Conservation (phyloP, 2,888 invertebrate genomes). For the Dynastes hyllus region DNA sequence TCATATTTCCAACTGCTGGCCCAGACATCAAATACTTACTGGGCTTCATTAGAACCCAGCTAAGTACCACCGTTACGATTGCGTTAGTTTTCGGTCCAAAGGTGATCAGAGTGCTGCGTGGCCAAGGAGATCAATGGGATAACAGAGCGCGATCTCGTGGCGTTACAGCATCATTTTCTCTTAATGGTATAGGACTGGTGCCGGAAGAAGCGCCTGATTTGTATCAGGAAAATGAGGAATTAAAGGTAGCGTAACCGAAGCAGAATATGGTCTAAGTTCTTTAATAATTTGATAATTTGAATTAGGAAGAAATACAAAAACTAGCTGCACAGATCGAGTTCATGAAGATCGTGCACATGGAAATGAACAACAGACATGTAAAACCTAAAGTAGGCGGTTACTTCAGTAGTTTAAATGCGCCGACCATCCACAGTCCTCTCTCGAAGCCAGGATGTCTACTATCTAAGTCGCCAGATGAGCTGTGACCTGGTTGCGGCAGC, state of each 20-base stretch:
- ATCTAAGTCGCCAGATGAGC: slow-evolving; percentile 64
- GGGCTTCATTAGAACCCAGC: slow-evolving; percentile 92
- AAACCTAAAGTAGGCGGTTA: slow-evolving; percentile 89
- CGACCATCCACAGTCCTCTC: slow-evolving; percentile 68
- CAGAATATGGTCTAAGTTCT: neutral
- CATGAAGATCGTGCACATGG: slow-evolving; percentile 96
- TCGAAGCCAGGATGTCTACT: slow-evolving; percentile 66
- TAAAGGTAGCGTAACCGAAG: slow-evolving; percentile 78
- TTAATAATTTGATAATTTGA: slow-evolving; percentile 53
- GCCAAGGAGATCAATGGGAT: slow-evolving; percentile 94
- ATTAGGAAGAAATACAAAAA: slow-evolving; percentile 91
- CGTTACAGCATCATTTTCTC: slow-evolving; percentile 88
- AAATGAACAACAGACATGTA: slow-evolving; percentile 91
- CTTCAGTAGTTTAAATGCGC: slow-evolving; percentile 78
- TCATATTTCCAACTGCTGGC: slow-evolving; percentile 89
- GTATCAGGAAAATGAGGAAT: slow-evolving; percentile 92
- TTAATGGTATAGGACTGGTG: slow-evolving; percentile 89
- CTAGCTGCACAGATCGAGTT: slow-evolving; percentile 93
- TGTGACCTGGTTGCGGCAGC: slow-evolving; percentile 60
- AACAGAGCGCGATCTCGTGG: slow-evolving; percentile 87
- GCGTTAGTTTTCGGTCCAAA: slow-evolving; percentile 90
- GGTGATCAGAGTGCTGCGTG: slow-evolving; percentile 86
- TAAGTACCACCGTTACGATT: slow-evolving; percentile 92
- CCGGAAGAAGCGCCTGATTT: slow-evolving; percentile 90
- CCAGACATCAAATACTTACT: slow-evolving; percentile 95